Base-by-base conservation (phyloP, 2,888 invertebrate genomes). In the Andrena marginata region DNA sequence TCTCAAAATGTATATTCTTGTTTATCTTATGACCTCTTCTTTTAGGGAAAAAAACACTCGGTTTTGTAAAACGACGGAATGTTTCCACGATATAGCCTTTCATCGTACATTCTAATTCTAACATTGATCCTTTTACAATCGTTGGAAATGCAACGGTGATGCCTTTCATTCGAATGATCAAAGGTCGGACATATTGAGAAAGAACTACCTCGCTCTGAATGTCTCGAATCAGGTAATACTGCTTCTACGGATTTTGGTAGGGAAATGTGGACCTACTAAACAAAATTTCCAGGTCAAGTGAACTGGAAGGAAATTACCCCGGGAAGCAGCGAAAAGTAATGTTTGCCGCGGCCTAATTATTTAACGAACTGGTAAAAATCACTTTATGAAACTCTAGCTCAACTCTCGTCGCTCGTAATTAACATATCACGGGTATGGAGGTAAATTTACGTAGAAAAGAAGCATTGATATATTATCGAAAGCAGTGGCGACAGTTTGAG, bases 81-180 rank as follows among this genome's bases (percentile, higher is more conserved):
- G 23, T 79, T 69, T 64, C 33, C 31, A 76, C 65, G 56, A 70
- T 80, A 64, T 16, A 33, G 20, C 26, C 65, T 80, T 80, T 80
- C 69, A 71, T 23, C 23, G 64, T 31, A 48, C 20, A 33, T 48
- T 75, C 64, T 56, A 69, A 76, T 63, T 69, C 48, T n/a, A 23
- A 2, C 42, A 42, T 7, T 60, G 63, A 67, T 75, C 79, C 69
- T 71, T 77, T 70, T 42, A 65, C 77, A 67, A 77, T 77, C 71
- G 70, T 54, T 77, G 70, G 42, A 59, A 73, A 81, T 69, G 77
- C 64, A 77, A 56, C 80, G 68, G 29, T 48, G 68, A 62, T 78
- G 64, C 73, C 81, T 81, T 81, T 81, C 81, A 81, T 81, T 78
- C 70, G 60, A 31, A 26, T 74, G 74, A 81, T 81, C 78, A 78